Evolutionary conservation across 2,888 invertebrate genomes (phyloP), one percentile per base, ranked within the genome.

Genomic region (Caenorhabditis sulstoni): DNA sequence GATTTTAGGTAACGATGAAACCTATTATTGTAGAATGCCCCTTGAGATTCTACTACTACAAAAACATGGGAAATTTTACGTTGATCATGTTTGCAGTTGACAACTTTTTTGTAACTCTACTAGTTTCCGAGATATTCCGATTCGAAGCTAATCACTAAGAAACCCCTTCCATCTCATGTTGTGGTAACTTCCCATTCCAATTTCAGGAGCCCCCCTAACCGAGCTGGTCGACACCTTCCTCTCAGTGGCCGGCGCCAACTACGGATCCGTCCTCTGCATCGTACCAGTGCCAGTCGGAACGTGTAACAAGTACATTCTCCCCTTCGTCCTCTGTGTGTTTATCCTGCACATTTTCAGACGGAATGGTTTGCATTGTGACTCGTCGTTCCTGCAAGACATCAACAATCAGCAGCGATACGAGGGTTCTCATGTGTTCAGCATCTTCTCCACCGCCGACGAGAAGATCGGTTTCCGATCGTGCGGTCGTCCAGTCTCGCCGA

Each of bases 221-320:
- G 88, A 89, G 75, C 81, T 90, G 1, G 82, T 89, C 37, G 89
- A 89, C 66, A 88, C 89, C 0, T 89, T 88, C 67, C 58, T 89
- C 0, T 87, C 87, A 7, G 89, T 89, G 1, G 89, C 89, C n/a
- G 89, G 89, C 5, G 86, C 89, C n/a, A 89, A 89, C 73, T 85
- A 85, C 45, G 89, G 89, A 18, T 85, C 82, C 47, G 81, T 87
- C 0, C 66, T 89, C 5, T 89, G 89, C 58, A 82, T 89, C 45
- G 83, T 89, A 1, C 88, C 89, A 8, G 86, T 89, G 20, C 89
- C 89, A 1, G 86, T 89, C 8, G 89, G 89, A 23, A 89, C 89
- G 18, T 89, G 89, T 61, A 86, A 86, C 58, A 58, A 82, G 86
- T 84, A 2, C 41, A 39, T 58, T n/a, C 45, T 59, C 37, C 22